These are phyloP conservation scores for Drosophila quadrilineata DNA, from an alignment of 1,140 invertebrate genomes.

Conservation along the genomic window DNA sequence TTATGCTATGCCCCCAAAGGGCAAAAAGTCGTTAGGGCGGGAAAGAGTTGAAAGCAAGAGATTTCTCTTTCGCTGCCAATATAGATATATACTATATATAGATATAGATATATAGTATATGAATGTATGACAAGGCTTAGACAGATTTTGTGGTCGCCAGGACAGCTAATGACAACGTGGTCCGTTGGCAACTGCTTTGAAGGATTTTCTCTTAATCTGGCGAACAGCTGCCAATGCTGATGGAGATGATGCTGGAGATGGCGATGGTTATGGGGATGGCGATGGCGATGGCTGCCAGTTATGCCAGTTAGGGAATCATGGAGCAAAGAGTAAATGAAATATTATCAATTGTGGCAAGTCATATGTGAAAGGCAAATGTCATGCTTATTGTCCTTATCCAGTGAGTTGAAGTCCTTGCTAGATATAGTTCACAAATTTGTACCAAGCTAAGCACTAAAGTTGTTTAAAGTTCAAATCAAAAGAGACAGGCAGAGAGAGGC, in stretches of 20 bases:
- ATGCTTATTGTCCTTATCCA: no score
- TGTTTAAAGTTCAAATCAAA: no score
- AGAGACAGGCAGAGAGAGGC: background rate
- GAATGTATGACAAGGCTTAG: conserved; percentile 58
- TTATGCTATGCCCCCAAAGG: conserved; percentile 47
- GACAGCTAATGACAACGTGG: conserved; percentile 67
- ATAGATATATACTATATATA: no score
- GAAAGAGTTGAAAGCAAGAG: background rate
- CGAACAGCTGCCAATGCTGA: conserved; percentile 15
- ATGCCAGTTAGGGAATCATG: no score
- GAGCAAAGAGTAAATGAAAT: no score
- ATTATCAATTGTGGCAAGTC: no score
- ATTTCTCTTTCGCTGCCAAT: conserved; percentile 36
- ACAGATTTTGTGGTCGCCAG: conserved; percentile 62
- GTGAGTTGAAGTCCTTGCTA: no score
- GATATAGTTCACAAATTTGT: no score
- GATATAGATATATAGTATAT: no score
- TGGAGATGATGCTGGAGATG: background rate
- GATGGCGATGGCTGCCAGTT: conserved; percentile 7
- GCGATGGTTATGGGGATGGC: background rate
- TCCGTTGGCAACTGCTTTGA: conserved; percentile 59
- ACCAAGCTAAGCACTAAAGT: no score
- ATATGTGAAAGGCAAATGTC: no score
- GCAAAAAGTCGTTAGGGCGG: conserved; percentile 18
- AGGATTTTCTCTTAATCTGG: conserved; percentile 64